These are phyloP conservation scores for Therioaphis trifolii DNA, from an alignment of 2,888 invertebrate genomes.

Conservation along the genomic window DNA sequence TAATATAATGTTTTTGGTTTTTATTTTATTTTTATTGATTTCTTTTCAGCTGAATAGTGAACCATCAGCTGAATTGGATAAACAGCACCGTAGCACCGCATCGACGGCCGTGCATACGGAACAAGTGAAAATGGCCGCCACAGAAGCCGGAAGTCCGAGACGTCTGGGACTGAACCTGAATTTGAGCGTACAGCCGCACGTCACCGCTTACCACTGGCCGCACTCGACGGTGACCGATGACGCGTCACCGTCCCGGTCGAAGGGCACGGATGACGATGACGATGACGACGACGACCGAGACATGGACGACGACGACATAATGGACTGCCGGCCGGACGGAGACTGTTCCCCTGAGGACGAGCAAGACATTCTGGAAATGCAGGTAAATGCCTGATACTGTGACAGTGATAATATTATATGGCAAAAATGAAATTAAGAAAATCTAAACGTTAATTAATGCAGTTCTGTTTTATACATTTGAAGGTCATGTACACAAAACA, in stretches of 20 bases:
- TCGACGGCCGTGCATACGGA: constrained; percentile 4
- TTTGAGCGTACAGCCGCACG: constrained; percentile 50
- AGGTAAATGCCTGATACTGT: constrained; percentile 11
- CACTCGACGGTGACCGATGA: constrained; percentile 49
- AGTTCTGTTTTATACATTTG: no score
- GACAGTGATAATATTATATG: no score
- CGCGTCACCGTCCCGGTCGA: constrained; percentile 36
- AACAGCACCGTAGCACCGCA: constrained; percentile 1
- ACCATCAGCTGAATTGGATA: constrained; percentile 41
- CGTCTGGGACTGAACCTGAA: constrained; percentile 46
- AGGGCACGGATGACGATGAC: constrained; percentile 38
- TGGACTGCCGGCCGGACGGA: constrained; percentile 35
- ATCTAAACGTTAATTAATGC: no score
- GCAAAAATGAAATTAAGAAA: no score
- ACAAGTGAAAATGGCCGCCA: constrained; percentile 55
- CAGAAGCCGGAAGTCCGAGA: constrained; percentile 51
- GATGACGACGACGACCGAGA: constrained; percentile 15
- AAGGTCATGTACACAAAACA: no score
- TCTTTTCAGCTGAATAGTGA: constrained; percentile 54
- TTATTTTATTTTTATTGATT: neutral
- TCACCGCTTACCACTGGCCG: constrained; percentile 39
- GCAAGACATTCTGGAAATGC: constrained; percentile 57
- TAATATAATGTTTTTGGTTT: no score
- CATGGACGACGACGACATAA: constrained; percentile 3
- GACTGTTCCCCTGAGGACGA: constrained; percentile 55